phyloP scores from a whole-genome alignment of 2,797 vertebrate genomes.

The Rousettus madagascariensis region DNA sequence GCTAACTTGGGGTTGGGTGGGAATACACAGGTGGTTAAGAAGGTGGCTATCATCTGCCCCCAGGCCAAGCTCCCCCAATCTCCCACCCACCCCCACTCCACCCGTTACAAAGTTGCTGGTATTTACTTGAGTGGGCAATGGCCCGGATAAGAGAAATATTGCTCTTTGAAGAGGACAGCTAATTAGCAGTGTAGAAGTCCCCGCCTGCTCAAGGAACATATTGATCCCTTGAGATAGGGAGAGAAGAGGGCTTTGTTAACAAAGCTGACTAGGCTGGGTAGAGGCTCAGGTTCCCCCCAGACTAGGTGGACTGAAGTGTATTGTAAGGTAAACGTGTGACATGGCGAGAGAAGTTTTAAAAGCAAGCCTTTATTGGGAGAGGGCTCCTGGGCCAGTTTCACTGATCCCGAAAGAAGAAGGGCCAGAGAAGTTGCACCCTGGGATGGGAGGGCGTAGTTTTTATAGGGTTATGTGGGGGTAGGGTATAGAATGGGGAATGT shows the following conservation, averaged over 20 bases:
- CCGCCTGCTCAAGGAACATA: conserved; percentile 63
- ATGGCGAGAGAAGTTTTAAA: no score
- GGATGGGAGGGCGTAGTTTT: no score
- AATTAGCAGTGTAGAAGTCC: conserved; percentile 64
- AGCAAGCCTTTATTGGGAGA: no score
- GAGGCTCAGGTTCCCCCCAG: neutral
- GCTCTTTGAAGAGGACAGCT: conserved; percentile 72
- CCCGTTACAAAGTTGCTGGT: conserved; percentile 28
- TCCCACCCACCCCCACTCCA: neutral
- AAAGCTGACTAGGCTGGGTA: neutral
- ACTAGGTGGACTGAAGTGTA: neutral
- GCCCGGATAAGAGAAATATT: conserved; percentile 68
- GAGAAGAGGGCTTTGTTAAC: conserved; percentile 69
- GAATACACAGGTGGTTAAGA: neutral
- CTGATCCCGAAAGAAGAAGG: no score
- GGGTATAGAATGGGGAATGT: no score
- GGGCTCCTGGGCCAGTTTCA: no score
- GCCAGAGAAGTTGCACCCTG: no score
- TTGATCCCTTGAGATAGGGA: conserved; percentile 65
- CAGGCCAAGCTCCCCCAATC: neutral
- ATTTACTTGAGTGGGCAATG: conserved; percentile 58
- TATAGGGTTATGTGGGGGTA: no score
- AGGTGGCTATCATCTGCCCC: neutral
- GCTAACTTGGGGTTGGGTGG: conserved; percentile 13
- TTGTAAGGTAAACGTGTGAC: no score